Evolutionary conservation across 2,113 vertebrate genomes (phyloP), one percentile per base, ranked within the genome.

Genomic region (Chroicocephalus ridibundus): DNA sequence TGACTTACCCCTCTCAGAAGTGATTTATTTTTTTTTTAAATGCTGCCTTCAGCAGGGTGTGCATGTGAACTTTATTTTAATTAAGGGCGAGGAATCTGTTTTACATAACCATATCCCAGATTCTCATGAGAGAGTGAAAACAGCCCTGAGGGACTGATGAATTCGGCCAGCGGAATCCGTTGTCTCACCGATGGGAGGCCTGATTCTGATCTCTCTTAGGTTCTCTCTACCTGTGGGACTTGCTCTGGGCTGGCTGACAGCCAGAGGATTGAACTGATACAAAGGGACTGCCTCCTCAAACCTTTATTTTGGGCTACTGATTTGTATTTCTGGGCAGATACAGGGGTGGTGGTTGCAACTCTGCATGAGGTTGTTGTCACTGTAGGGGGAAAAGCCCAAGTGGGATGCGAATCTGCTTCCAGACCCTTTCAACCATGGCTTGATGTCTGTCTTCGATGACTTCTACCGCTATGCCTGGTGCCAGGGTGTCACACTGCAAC

Each of bases 51-150:
- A 94, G 87, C 79, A 91, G 87, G 85, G 81, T 85, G 95, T 94
- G 90, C 94, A 91, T 91, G 93, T 96, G 94, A 97, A 97, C 94
- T 96, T 89, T 80, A 52, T 94, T 91, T 94, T 96, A 97, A 96
- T 97, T 90, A 96, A 84, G 90, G 68, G 15, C 9, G 86, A 94
- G 95, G 94, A 96, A 91, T 90, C 92, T 95, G 18, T 86, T 97
- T 94, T 97, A 74, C 96, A 90, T 94, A 94, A 86, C 74, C 91
- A 8, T 65, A 85, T 93, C 36, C 68, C 55, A 80, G 88, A 68
- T 96, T 96, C 94, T 96, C 93, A 71, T 88, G 93, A 95, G 96
- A 96, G 82, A 96, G 32, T 84, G 92, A 88, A 85, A 95, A 95
- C 47, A 83, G 66, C 93, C 95, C 70, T 19, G 77, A 88, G 95